Conservation (phyloP, 2,888 invertebrate species). For the Oeneis ivallda region DNA sequence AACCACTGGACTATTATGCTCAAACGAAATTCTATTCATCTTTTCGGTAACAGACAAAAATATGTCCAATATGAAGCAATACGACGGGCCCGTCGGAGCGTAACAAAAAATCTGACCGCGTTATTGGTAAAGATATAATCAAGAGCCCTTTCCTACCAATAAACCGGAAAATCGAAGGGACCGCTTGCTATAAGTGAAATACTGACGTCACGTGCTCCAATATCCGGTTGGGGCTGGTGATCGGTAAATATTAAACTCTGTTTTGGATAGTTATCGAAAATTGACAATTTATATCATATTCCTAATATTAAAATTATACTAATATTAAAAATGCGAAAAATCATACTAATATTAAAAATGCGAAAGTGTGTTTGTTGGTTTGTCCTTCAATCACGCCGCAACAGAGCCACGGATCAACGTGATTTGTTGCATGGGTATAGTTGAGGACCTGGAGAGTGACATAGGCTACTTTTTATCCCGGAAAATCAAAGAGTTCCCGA, state of each 20-base stretch:
- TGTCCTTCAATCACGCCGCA: no score
- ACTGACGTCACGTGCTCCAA: conserved; percentile 32
- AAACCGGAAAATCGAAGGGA: conserved; percentile 39
- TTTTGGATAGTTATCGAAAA: neutral
- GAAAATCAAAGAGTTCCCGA: no score
- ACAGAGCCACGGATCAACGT: no score
- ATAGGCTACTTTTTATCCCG: no score
- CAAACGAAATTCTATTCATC: neutral
- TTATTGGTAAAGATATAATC: conserved; percentile 33
- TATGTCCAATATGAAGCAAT: conserved; percentile 23
- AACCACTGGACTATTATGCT: no score
- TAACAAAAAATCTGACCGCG: conserved; percentile 24
- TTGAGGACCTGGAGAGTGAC: no score
- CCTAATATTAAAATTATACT: no score
- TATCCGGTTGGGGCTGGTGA: conserved; percentile 14
- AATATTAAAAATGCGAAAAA: no score
- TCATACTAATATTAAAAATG: no score
- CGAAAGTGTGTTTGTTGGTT: no score
- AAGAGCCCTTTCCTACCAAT: conserved; percentile 34
- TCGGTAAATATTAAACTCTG: conserved; percentile 16
- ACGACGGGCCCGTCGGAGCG: conserved; percentile 13
- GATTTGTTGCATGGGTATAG: no score
- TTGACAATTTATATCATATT: neutral
- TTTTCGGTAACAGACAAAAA: neutral
- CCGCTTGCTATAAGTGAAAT: conserved; percentile 37